A percentile compares a stretch with the other conserved stretches of the same genome.
Conservation (phyloP, 2,113 vertebrate species). For the Willisornis vidua region DNA sequence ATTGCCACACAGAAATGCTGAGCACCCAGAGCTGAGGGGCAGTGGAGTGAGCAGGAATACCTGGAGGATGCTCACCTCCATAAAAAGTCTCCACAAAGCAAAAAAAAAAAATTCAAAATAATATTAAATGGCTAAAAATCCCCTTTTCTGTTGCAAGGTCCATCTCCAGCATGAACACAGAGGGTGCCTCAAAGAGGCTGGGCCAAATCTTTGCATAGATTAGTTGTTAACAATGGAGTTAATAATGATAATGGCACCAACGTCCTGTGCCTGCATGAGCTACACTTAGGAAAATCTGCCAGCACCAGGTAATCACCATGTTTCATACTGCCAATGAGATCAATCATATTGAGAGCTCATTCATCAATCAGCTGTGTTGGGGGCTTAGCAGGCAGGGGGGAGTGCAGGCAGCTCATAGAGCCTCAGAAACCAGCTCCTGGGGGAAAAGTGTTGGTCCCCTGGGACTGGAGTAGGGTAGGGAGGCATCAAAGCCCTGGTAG, state of each 20-base stretch:
- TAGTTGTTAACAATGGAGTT: conserved; percentile 37
- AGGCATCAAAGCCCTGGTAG: not conserved
- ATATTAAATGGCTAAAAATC: not conserved
- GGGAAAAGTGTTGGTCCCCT: fast-evolving
- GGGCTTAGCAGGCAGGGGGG: not conserved
- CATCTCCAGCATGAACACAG: fast-evolving
- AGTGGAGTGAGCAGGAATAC: not conserved
- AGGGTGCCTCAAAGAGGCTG: not conserved
- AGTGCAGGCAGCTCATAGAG: not conserved
- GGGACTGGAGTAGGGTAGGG: fast-evolving
- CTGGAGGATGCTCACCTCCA: not conserved
- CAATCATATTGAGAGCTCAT: conserved; percentile 39
- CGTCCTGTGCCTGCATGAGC: conserved; percentile 6
- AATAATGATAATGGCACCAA: conserved; percentile 32
- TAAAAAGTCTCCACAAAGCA: not conserved
- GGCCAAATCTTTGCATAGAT: conserved; percentile 8
- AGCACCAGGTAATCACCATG: conserved; percentile 15
- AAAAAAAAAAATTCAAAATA: not conserved
- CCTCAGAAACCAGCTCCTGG: not conserved
- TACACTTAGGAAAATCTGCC: conserved; percentile 23
- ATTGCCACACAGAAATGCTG: not conserved
- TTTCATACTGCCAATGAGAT: conserved; percentile 22
- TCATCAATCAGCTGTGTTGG: not conserved
- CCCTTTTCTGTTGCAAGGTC: not conserved
- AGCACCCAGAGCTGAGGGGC: not conserved